Evolutionary conservation across 2,888 invertebrate genomes (phyloP), one percentile per base, ranked within the genome.

Genomic region (Syritta pipiens): DNA sequence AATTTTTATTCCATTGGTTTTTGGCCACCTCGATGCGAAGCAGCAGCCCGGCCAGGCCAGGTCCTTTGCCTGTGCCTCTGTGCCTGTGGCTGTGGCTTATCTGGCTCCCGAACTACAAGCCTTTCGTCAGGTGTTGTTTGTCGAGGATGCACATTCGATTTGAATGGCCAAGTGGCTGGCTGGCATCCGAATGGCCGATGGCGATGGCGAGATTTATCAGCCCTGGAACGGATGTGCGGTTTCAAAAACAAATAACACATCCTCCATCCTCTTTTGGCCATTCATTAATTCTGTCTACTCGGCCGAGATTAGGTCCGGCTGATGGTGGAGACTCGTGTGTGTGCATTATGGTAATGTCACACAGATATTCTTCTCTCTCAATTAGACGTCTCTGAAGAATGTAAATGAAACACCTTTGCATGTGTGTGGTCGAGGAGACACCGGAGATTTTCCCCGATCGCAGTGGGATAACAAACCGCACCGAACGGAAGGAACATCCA

Each of bases 1-100:
- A 82, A 82, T 82, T 82, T 81, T 81, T 81, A 76, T 82, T 81
- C 81, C 81, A 75, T 81, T 81, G 81, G 81, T 81, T 81, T 79
- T 81, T 28, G 81, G 81, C 79, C 79, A 72, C 79, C 77, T 72
- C 79, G 77, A 62, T 74, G 79, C 62, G 55, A 49, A 57, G 4
- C 35, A 72, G 37, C 12, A 60, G 5, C 26, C 44, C n/a, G 30
- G 28, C 4, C 26, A 35, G 1, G 28, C 4, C 9, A 28, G n/a
- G n/a, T 4, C 28, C 5, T 44, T 14, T 19, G 30, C 12, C 24
- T 44, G 35, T 22, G 6, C 32, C 35, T 9, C 9, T 9, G 14
- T 12, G 9, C 42, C 28, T 35, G 37, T 28, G 19, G 35, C 28
- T 19, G 28, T 30, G 24, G 37, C 63, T 59, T 77, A 72, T 67